Evolutionary conservation across 2,888 invertebrate species (phyloP), one percentile per base, ranked within the genome.

Genomic region (Drosophila eohydei): DNA sequence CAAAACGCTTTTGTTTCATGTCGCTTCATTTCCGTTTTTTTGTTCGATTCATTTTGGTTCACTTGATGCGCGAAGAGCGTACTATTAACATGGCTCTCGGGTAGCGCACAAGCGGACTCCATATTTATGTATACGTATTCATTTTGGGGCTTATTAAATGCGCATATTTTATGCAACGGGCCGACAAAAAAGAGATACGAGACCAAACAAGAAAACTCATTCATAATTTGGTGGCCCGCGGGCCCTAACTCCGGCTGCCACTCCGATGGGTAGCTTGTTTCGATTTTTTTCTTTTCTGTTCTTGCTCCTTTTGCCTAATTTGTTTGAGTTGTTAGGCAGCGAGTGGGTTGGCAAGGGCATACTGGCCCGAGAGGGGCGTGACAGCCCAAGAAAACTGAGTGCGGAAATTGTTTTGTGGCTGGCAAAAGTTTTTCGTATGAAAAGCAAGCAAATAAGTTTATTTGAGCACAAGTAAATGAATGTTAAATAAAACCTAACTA

Each of bases 331-430:
- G 78, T 78, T 78, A 78, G 65, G 65, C 71, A 77, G 77, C 65
- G 36, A 58, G 59, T 55, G 46, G 44, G 40, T n/a, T 38, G 4
- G 44, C 26, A 14, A 14, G 51, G 21, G 21, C 11, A 7, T 8
- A 30, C 11, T 46, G 16, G 12, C 4, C 5, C 3, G 8, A 26
- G 1, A 3, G n/a, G 12, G n/a, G 28, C 56, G n/a, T 38, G 44
- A 44, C 59, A 55, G 48, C n/a, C 16, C 30, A 57, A 32, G 66
- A 54, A 66, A 69, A 58, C 67, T 58, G 61, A 56, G 64, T 74
- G 61, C 71, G 74, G 83, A 86, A 86, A 83, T 83, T 83, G 86
- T 86, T 86, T 83, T 83, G 86, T 71, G 86, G 77, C 81, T 77
- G 79, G 70, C 61, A 79, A 83, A 83, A 83, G 74, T 86, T 83